phyloP scores from a whole-genome alignment of 2,797 vertebrate species.

The Apogon talboti region DNA sequence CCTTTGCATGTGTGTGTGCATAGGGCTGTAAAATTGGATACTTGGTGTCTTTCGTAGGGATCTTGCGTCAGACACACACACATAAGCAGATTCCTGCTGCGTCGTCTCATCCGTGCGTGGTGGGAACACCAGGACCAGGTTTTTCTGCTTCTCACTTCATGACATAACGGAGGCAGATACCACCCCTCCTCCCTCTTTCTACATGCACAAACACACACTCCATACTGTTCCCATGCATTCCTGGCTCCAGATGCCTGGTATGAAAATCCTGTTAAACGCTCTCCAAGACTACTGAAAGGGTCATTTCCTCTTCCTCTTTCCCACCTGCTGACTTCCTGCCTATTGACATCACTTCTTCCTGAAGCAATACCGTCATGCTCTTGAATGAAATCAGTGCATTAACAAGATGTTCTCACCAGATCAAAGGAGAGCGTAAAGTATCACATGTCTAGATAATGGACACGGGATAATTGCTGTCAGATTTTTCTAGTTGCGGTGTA shows the following conservation, averaged over 20 bases:
- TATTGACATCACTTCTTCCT: conserved; percentile 57
- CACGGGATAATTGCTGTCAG: conserved; percentile 51
- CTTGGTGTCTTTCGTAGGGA: conserved; percentile 43
- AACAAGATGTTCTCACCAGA: conserved; percentile 36
- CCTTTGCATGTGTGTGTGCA: conserved; percentile 38
- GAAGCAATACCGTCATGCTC: conserved; percentile 29
- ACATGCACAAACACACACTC: conserved; percentile 9
- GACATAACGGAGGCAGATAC: conserved; percentile 48
- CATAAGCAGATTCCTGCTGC: conserved; percentile 29
- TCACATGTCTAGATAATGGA: conserved; percentile 28
- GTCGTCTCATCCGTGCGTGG: conserved; percentile 42
- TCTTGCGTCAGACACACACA: conserved; percentile 26
- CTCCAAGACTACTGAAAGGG: conserved; percentile 41
- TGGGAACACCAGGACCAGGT: conserved; percentile 43
- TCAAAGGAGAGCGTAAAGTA: conserved; percentile 44
- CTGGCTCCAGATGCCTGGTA: conserved; percentile 57
- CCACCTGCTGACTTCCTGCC: conserved; percentile 72
- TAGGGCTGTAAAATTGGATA: conserved; percentile 28
- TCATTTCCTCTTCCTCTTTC: conserved; percentile 65
- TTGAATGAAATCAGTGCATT: conserved; percentile 39
- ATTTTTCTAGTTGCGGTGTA: conserved; percentile 36
- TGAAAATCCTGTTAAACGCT: conserved; percentile 46
- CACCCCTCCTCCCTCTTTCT: conserved; percentile 1
- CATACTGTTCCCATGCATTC: conserved; percentile 55
- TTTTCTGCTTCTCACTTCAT: conserved; percentile 33